Conservation (phyloP, 1,140 invertebrate genomes). For the Drosophila takahashii region DNA sequence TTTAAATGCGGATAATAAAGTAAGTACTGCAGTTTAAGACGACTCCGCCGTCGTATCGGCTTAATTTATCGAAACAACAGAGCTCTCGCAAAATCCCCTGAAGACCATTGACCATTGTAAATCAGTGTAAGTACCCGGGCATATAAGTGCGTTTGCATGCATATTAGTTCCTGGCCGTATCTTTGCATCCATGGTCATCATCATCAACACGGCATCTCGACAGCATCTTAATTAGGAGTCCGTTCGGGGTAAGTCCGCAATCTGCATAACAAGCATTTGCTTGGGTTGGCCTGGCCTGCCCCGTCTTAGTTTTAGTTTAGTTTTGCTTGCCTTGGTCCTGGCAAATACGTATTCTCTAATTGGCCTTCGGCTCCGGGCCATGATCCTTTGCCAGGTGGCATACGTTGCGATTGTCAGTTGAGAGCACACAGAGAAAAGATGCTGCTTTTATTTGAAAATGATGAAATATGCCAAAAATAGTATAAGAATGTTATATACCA, state of each 20-base stretch:
- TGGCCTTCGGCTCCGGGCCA: slow-evolving; percentile 36
- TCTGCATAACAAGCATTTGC: slow-evolving; percentile 59
- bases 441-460: too few species aligned
- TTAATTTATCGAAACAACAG: slow-evolving; percentile 34
- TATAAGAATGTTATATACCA: too few species aligned
- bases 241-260: slow-evolving; percentile 58
- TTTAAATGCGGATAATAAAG: slow-evolving; percentile 20
- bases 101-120: slow-evolving; percentile 20
- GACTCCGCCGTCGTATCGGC: slow-evolving; percentile 13
- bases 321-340: slow-evolving; percentile 26
- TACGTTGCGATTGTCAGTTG: neutral
- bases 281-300: slow-evolving; percentile 15
- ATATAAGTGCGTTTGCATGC: slow-evolving; percentile 40
- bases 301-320: slow-evolving; percentile 35
- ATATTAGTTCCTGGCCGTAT: slow-evolving; percentile 48
- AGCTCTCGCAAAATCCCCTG: neutral
- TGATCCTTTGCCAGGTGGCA: slow-evolving; percentile 32
- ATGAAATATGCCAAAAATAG: too few species aligned
- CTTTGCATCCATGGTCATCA: slow-evolving; percentile 28
- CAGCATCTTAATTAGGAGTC: slow-evolving; percentile 78
- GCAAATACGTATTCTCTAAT: slow-evolving; percentile 50
- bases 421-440: neutral
- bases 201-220: slow-evolving; percentile 52
- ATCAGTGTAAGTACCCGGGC: slow-evolving; percentile 28
- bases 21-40: neutral